Evolutionary conservation across 2,888 invertebrate species (phyloP), one percentile per base, ranked within the genome.

Genomic region (Amiota minor): DNA sequence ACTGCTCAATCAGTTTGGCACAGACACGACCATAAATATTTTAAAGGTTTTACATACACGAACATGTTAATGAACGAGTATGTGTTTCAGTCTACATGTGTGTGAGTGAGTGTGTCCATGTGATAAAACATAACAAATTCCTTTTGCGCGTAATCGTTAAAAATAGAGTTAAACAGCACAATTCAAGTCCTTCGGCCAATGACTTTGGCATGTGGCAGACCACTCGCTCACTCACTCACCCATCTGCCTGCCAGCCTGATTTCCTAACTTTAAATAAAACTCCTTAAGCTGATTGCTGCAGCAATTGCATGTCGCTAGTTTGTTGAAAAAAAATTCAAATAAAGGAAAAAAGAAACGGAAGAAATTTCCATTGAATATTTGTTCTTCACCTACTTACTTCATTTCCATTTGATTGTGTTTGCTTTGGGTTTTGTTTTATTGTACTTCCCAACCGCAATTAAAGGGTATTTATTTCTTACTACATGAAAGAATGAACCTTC

Each of bases 391-490:
- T 53, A 9, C 53, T 53, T 53, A 53, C n/a, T 53, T 53, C 14
- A 16, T 11, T 53, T 12, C 23, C 10, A 35, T 3, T 1, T 2
- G 1, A 2, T 1, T 23, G 1, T 6, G 6, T 35, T 35, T 4
- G 35, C 23, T 35, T 23, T 23, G 23, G 3, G 35, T 35, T 2
- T 35, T 35, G 35, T 3, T 2, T 35, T 35, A n/a, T n/a, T n/a
- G n/a, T n/a, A 35, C 35, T 35, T 35, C 6, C 0, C 35, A 35
- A 6, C 4, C 2, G 35, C 83, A 83, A 83, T 83, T 83, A 83
- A 83, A 81, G 83, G 82, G 83, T 83, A 83, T 83, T 83, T 83
- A 80, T 83, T 83, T 84, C 83, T 83, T n/a, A 62, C 11, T 9
- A 35, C n/a, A 45, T 11, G 45, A 62, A 23, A 62, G 16, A 35